Evolutionary conservation across 92 coral and sea anemone genomes (phyloP), one percentile per base, ranked within the genome.

Genomic region (Phenganax marumi): DNA sequence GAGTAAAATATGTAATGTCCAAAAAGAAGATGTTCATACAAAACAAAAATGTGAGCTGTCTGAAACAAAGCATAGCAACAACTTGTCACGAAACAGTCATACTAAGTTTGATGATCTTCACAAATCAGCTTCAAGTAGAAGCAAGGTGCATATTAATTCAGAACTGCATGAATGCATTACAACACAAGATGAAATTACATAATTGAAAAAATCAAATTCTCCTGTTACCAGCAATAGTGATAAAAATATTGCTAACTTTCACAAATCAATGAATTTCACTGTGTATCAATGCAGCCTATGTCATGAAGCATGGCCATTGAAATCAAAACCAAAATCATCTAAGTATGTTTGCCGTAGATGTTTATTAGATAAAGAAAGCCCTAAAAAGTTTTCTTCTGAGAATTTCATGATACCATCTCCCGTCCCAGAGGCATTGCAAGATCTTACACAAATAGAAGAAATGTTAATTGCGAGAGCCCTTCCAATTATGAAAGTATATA

Each of bases 321-420:
- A 81, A 81, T 7, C 25, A 19, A 68, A 10, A 0, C 80, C 84
- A 65, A 58, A 70, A 26, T 21, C 26, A 22, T 14, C 18, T 39
- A 81, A 16, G 58, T 86, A 86, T 46, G 63, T 75, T 43, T 89
- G 92, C 76, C 11, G 16, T 17, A 86, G 90, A 56, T 89, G 92
- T 74, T 63, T 73, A 52, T 53, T 85, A 12, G 92, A 89, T 62
- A 89, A 86, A 50, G 46, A 58, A 82, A 68, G 64, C 10, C 89
- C 90, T 50, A 86, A 89, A 49, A 89, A 78, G 39, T 86, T 78
- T 72, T 89, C 90, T 43, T 68, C 52, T 57, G 83, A 86, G 64
- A 89, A 89, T 82, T 76, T 80, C 68, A 88, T 88, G 91, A 63
- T 85, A 10, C 92, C 92, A 39, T 89, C 89, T 14, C 49, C 62